Evolutionary conservation across 2,113 vertebrate genomes (phyloP), one percentile per base, ranked within the genome.

Genomic region (Gadus macrocephalus): DNA sequence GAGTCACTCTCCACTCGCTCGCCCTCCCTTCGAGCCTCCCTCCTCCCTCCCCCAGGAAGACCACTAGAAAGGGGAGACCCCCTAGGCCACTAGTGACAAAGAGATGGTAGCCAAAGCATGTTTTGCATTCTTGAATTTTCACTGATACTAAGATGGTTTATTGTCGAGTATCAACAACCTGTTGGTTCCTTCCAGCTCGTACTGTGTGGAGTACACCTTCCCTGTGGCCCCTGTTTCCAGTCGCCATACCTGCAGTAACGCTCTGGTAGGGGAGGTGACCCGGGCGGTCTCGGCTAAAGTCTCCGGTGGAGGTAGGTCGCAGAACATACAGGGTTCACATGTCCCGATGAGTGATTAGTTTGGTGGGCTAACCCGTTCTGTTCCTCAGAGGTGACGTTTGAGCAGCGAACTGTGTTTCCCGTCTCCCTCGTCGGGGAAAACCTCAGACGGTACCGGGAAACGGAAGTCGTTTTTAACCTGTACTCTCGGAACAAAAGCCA

Each of bases 141-240:
- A 15, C 11, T 42, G 27, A 20, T 42, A 25, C 31, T 60, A 16
- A 2, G 53, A 3, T n/a, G 8, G 2, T 58, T 5, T 31, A 59
- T 14, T 16, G 16, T 25, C 15, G 16, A 55, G 5, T 64, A 60
- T 66, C 8, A 28, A 58, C 14, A 17, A 5, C 1, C 2, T 64
- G 7, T 28, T 9, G 5, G 38, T 28, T 71, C 74, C 72, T 55
- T 17, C 8, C 49, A 99, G 97, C 73, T 95, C 95, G 4, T 98
- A 95, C 88, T 96, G 97, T 87, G 90, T 98, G 17, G 94, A 98
- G 83, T 98, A 92, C 59, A 73, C 88, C 15, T 94, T 98, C 77
- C 96, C 96, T 0, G 73, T 90, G 77, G 78, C 86, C 70, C 89
- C 90, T 64, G 85, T 87, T 58, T 90, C 89, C 60, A 90, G 86